Evolutionary conservation across 2,888 invertebrate genomes (phyloP), one percentile per base, ranked within the genome.

Genomic region (Heliothis peltigera): DNA sequence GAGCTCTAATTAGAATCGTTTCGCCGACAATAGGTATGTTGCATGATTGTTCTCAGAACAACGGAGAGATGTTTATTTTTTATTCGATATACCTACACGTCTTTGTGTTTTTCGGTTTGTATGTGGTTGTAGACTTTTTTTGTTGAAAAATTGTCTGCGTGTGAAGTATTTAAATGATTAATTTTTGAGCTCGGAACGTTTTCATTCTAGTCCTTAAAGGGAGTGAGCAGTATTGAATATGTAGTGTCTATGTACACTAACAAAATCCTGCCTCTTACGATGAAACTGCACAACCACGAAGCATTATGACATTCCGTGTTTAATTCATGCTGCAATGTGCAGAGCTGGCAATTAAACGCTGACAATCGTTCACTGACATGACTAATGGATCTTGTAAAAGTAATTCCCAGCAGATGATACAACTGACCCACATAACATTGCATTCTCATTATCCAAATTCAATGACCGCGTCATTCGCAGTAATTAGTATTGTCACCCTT

Each of bases 1-100:
- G 80, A 70, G 67, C 69, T 77, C 80, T 83, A 87, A 88, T 88
- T 87, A 83, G 77, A 66, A 72, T 67, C 70, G 79, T 81, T 81
- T 81, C 64, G 82, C 85, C 85, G 82, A 82, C 87, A 82, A 71
- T 74, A 75, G 70, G 65, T 73, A 68, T 75, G 68, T 75, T 81
- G 76, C 68, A 71, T 65, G 81, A 79, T 79, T 79, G 82, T 69
- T 85, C 84, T 79, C 28, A 58, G 82, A 83, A 81, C 62, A 54
- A 69, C 73, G 74, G 64, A 52, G 66, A 64, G 44, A 58, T 71
- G 60, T 70, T 70, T 64, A 53, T 67, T 77, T 77, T 72, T 73
- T 51, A 48, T 54, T 49, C 53, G 52, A 42, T 43, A 62, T 71
- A 57, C n/a, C n/a, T n/a, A n/a, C 42, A 53, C 53, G 58, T 47